These are phyloP conservation scores for Diplazon laetatorius DNA, from an alignment of 2,888 invertebrate genomes.

Conservation along the genomic window DNA sequence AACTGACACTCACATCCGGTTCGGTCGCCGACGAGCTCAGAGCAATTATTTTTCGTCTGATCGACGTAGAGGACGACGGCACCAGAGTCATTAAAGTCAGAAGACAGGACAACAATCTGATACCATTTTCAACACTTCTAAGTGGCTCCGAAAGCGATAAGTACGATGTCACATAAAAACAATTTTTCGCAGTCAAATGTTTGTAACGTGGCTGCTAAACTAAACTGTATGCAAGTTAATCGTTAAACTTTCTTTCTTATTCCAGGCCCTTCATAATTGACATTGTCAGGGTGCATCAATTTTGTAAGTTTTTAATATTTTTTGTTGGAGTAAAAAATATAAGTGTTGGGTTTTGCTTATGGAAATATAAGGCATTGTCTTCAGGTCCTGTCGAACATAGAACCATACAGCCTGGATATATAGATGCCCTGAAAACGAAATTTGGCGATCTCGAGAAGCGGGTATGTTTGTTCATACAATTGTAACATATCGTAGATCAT, in stretches of 20 bases:
- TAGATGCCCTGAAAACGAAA: conserved; percentile 83
- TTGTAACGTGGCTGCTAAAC: background rate
- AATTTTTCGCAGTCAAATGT: background rate
- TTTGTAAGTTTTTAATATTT: conserved; percentile 77
- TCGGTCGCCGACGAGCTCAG: conserved; percentile 73
- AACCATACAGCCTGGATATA: conserved; percentile 82
- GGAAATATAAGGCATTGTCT: conserved; percentile 67
- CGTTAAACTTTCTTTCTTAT: conserved; percentile 59
- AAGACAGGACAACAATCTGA: conserved; percentile 80
- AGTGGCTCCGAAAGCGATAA: conserved; percentile 71
- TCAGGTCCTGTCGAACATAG: conserved; percentile 75
- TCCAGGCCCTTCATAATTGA: conserved; percentile 82
- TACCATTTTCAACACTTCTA: conserved; percentile 82
- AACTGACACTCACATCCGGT: conserved; percentile 70
- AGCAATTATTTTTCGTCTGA: conserved; percentile 69
- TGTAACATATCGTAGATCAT: background rate
- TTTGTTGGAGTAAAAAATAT: background rate
- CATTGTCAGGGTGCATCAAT: conserved; percentile 82
- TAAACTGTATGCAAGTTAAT: background rate
- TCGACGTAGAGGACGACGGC: conserved; percentile 75
- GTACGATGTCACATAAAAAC: conserved; percentile 19
- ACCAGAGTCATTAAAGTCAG: conserved; percentile 83
- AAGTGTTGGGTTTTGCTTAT: background rate
- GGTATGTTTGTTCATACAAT: conserved; percentile 72
- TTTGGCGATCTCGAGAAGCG: conserved; percentile 82